phyloP scores from a whole-genome alignment of 2,888 invertebrate genomes.

The Eledone cirrhosa region DNA sequence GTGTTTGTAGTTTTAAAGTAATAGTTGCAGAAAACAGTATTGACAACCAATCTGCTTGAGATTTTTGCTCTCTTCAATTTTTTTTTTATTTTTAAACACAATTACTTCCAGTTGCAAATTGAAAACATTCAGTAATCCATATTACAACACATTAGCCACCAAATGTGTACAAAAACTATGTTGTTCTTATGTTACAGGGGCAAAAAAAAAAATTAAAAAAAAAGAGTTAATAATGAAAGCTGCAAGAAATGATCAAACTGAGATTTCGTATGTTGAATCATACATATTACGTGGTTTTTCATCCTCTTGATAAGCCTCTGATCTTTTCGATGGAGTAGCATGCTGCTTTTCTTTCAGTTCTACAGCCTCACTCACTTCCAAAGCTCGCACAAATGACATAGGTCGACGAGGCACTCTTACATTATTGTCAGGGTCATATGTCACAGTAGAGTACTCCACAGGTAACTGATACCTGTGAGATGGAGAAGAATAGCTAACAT shows the following conservation, averaged over 20 bases:
- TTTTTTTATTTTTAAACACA: too few species aligned
- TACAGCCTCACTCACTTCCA: constrained; percentile 65
- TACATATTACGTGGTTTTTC: constrained; percentile 53
- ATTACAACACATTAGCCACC: constrained; percentile 23
- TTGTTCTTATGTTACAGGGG: background rate
- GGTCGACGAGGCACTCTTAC: constrained; percentile 50
- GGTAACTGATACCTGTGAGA: constrained; percentile 1
- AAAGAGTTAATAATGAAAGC: background rate
- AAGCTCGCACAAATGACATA: constrained; percentile 65
- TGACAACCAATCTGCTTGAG: too few species aligned
- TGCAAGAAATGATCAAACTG: constrained; percentile 44
- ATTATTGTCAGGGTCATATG: constrained; percentile 32
- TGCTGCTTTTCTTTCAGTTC: constrained; percentile 46
- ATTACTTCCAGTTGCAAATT: constrained; percentile 22
- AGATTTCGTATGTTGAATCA: constrained; percentile 59
- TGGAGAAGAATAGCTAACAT: constrained; percentile 18
- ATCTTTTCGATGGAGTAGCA: constrained; percentile 26
- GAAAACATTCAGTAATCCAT: constrained; percentile 15
- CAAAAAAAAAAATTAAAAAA: constrained; percentile 13
- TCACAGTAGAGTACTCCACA: background rate
- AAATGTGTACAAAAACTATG: constrained; percentile 19
- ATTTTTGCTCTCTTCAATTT: too few species aligned
- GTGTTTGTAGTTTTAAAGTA: too few species aligned
- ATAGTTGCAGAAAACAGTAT: too few species aligned
- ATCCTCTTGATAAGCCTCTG: constrained; percentile 37